Evolutionary conservation across 2,888 invertebrate species (phyloP).

Genomic region (Holacanthella duospinosa): DNA sequence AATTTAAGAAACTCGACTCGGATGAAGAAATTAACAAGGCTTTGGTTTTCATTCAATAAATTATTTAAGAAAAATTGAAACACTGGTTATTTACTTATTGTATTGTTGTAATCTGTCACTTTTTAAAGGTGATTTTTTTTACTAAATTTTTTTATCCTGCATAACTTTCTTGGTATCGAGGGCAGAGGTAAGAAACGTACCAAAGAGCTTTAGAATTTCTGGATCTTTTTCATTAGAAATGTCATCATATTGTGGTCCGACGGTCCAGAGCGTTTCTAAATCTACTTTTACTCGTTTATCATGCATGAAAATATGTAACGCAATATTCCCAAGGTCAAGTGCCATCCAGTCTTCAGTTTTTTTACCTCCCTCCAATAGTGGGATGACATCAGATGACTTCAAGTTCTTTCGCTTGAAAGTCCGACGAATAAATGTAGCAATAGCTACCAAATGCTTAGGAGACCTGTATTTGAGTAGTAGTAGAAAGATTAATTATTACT

Average conservation of each 20-base stretch:
- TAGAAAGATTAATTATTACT: neutral
- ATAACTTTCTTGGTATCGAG: too few relatives aligned
- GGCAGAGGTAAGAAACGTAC: neutral
- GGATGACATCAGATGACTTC: constrained; percentile 52
- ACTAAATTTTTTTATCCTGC: too few relatives aligned
- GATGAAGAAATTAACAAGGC: too few relatives aligned
- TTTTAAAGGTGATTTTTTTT: too few relatives aligned
- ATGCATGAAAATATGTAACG: constrained; percentile 71
- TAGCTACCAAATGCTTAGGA: constrained; percentile 59
- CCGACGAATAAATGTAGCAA: constrained; percentile 63
- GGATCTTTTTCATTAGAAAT: constrained; percentile 26
- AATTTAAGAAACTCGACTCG: too few relatives aligned
- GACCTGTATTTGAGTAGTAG: constrained; percentile 13
- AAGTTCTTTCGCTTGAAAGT: constrained; percentile 62
- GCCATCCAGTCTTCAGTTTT: constrained; percentile 74
- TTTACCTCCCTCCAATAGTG: constrained; percentile 62
- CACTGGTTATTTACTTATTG: too few relatives aligned
- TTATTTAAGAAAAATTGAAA: too few relatives aligned
- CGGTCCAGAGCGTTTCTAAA: constrained; percentile 81
- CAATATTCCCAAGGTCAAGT: constrained; percentile 84
- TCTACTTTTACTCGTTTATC: constrained; percentile 63
- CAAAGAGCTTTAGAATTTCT: constrained; percentile 27
- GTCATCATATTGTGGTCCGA: constrained; percentile 70
- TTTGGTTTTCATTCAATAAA: too few relatives aligned
- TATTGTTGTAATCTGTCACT: too few relatives aligned